A percentile compares a stretch with the other conserved stretches of the same genome.
These are phyloP conservation scores for Lithobates sylvaticus DNA, from an alignment of 2,797 vertebrate genomes.

Conservation along the genomic window DNA sequence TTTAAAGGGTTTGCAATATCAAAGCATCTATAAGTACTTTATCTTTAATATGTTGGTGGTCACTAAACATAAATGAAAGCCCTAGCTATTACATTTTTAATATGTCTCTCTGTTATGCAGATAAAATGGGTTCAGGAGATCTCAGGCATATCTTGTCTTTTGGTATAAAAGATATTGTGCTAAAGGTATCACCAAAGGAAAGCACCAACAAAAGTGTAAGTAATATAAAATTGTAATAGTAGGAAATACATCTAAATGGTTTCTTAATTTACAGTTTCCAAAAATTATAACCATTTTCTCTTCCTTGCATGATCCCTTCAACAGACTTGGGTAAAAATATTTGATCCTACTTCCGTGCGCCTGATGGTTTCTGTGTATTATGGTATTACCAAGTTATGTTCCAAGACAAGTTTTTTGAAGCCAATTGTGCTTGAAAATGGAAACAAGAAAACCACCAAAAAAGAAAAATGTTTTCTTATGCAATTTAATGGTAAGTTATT, in stretches of 20 bases:
- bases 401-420: constrained; percentile 52
- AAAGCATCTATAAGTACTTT: background rate
- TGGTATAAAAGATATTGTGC: constrained; percentile 40
- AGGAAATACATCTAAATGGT: background rate
- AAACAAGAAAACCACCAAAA: constrained; percentile 6
- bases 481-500: constrained; percentile 59
- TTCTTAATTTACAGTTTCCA: background rate
- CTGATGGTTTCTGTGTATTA: constrained; percentile 59
- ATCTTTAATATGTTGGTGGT: background rate
- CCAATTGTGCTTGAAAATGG: constrained; percentile 22
- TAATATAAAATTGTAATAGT: background rate
- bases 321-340: constrained; percentile 45
- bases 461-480: constrained; percentile 34
- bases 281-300: background rate
- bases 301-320: background rate
- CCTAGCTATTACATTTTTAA: background rate
- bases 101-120: background rate
- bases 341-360: constrained; percentile 56
- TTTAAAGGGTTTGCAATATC: background rate
- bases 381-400: constrained; percentile 48
- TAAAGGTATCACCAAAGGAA: constrained; percentile 41
- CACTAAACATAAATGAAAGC: background rate
- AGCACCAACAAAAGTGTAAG: constrained; percentile 47
- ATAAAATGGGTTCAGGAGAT: background rate
- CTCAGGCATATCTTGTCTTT: constrained; percentile 20